Percentiles rank a stretch among this genome's conserved stretches.
Conservation (phyloP, 2,888 invertebrate species). For the Saturnia japonica region DNA sequence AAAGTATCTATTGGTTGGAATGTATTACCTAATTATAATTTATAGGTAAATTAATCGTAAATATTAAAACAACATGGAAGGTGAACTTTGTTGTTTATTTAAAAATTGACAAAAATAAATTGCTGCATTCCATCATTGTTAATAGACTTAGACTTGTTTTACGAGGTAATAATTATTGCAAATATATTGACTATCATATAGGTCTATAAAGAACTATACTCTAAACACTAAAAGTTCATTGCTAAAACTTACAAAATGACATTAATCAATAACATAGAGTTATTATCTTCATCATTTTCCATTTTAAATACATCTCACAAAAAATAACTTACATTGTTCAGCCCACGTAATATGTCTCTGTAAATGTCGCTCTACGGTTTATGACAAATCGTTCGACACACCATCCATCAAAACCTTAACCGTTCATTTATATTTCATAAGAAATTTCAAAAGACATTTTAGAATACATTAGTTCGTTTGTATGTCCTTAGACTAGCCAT, state of each 20-base stretch:
- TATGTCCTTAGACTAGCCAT: background rate
- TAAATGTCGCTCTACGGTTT: slow-evolving; percentile 16
- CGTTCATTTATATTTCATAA: slow-evolving; percentile 19
- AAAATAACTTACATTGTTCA: slow-evolving; percentile 13
- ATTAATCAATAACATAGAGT: background rate
- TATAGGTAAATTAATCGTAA: too few relatives aligned
- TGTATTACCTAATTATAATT: too few relatives aligned
- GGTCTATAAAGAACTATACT: background rate
- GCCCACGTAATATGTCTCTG: slow-evolving; percentile 18
- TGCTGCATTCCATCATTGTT: too few relatives aligned
- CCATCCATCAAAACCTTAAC: slow-evolving; percentile 23
- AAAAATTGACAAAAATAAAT: too few relatives aligned
- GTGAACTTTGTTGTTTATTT: too few relatives aligned
- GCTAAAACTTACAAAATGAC: background rate
- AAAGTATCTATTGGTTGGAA: too few relatives aligned
- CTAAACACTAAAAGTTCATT: background rate
- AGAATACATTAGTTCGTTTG: background rate
- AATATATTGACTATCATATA: background rate
- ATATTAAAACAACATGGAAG: too few relatives aligned
- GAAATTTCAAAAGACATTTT: slow-evolving; percentile 16
- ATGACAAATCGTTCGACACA: slow-evolving; percentile 22
- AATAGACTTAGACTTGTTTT: too few relatives aligned
- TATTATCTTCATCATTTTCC: background rate
- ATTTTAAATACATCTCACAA: slow-evolving; percentile 6
- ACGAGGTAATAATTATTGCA: background rate